These are phyloP conservation scores for Drosophila barbarae DNA, from an alignment of 2,888 invertebrate species.

Conservation along the genomic window DNA sequence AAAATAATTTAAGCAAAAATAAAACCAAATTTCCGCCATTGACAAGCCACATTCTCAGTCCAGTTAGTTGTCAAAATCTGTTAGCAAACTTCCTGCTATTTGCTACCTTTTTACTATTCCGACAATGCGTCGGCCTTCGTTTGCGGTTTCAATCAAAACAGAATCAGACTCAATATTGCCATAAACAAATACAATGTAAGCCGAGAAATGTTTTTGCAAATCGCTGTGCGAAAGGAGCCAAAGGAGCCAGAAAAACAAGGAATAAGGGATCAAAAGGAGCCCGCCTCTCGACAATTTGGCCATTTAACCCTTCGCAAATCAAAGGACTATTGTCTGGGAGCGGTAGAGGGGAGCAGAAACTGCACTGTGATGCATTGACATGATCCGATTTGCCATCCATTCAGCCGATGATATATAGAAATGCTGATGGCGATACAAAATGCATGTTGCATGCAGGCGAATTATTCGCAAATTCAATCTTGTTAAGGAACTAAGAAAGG, in stretches of 20 bases:
- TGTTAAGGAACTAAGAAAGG: slow-evolving; percentile 44
- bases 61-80: slow-evolving; percentile 33
- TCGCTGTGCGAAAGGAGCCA: slow-evolving; percentile 41
- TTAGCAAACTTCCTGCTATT: slow-evolving; percentile 18
- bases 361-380: slow-evolving; percentile 54
- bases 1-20: neutral
- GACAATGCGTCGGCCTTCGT: slow-evolving; percentile 21
- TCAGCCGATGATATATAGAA: slow-evolving; percentile 4
- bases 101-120: slow-evolving; percentile 4
- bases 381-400: slow-evolving; percentile 66
- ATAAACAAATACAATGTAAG: slow-evolving; percentile 45
- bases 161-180: slow-evolving; percentile 38
- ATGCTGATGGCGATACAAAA: slow-evolving; percentile 26
- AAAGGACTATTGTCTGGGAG: slow-evolving; percentile 51
- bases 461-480: slow-evolving; percentile 50
- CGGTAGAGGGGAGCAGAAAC: slow-evolving; percentile 20
- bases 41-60: neutral
- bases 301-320: slow-evolving; percentile 62
- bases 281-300: slow-evolving; percentile 46
- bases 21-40: neutral
- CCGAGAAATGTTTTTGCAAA: slow-evolving; percentile 37
- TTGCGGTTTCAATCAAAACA: slow-evolving; percentile 65
- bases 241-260: neutral
- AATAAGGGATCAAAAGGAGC: slow-evolving; percentile 35
- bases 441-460: slow-evolving; percentile 35